Conservation (phyloP, 1,140 invertebrate genomes). For the Centruroides vittatus region DNA sequence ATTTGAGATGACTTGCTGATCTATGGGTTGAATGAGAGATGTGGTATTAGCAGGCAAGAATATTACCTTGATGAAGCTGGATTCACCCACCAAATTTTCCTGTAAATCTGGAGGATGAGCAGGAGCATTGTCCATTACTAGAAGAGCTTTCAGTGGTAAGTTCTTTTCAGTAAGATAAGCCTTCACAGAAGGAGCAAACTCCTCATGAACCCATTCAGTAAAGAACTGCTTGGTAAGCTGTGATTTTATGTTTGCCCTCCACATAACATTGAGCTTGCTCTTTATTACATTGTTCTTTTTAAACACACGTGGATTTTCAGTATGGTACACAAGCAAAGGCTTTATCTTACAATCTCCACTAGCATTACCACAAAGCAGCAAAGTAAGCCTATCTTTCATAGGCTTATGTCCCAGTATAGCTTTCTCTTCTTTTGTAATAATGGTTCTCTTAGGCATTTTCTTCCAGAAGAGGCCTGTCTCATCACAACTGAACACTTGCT, state of each 20-base stretch:
- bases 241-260: background rate
- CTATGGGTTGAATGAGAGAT: constrained; percentile 14
- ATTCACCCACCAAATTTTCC: background rate
- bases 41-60: constrained; percentile 14
- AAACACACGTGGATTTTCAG: too few relatives aligned
- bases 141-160: too few relatives aligned
- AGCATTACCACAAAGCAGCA: background rate
- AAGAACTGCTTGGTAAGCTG: background rate
- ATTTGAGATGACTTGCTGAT: constrained; percentile 8
- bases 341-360: background rate
- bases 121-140: too few relatives aligned
- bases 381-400: background rate
- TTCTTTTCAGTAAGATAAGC: too few relatives aligned
- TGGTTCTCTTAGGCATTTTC: background rate
- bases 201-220: background rate
- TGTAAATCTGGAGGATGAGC: too few relatives aligned
- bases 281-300: too few relatives aligned
- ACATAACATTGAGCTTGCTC: background rate
- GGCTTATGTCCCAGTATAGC: background rate
- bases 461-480: background rate
- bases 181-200: too few relatives aligned
- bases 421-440: background rate
- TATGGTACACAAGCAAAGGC: too few relatives aligned
- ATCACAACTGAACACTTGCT: background rate
- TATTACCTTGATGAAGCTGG: constrained; percentile 5